These are phyloP conservation scores for human DNA, from an alignment of 2,113 vertebrate species.

Conservation along the genomic window DNA sequence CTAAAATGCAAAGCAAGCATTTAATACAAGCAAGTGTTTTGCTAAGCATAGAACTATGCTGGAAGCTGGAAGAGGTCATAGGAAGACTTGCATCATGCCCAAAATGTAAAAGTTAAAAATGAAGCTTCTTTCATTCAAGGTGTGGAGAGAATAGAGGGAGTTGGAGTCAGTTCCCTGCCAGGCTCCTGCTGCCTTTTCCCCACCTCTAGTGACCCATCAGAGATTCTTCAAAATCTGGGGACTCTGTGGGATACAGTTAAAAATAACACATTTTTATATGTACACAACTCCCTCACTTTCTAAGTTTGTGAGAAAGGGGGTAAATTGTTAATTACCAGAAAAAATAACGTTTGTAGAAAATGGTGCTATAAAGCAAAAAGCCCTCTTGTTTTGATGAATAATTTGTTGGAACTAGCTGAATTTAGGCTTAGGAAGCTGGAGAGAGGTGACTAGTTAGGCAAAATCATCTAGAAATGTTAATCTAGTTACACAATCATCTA, in stretches of 20 bases:
- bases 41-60: not conserved
- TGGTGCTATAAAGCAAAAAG: not conserved
- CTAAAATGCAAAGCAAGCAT: not conserved
- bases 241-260: not conserved
- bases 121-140: not conserved
- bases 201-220: not conserved
- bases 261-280: not conserved
- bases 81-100: not conserved
- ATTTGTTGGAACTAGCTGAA: not conserved
- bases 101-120: not conserved
- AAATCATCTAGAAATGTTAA: not conserved
- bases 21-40: not conserved
- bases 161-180: too few relatives aligned
- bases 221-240: not conserved
- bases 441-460: not conserved
- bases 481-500: not conserved
- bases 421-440: not conserved
- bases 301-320: not conserved
- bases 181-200: not conserved
- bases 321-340: not conserved
- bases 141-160: not conserved
- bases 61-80: not conserved
- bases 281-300: not conserved
- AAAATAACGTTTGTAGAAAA: not conserved
- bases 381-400: not conserved